phyloP scores from a whole-genome alignment of 1,140 invertebrate species.

The Gonioctena quinquepunctata region DNA sequence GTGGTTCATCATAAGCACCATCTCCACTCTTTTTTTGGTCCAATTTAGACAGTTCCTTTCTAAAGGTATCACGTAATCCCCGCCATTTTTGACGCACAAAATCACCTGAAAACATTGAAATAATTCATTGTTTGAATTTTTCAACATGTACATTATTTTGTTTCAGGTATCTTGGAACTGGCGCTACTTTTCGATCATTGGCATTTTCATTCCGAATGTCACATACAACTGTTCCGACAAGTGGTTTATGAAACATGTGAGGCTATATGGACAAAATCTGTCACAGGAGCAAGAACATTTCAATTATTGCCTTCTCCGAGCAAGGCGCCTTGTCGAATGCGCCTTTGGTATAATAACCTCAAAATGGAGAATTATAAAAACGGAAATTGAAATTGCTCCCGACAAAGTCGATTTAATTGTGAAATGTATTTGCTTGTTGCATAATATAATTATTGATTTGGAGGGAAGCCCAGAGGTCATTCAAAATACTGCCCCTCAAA shows the following conservation, averaged over 20 bases:
- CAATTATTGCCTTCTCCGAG: not conserved
- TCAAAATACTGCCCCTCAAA: not conserved
- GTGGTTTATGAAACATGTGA: slow-evolving; percentile 57
- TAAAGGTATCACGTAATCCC: no score
- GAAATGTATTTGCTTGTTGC: not conserved
- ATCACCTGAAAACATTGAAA: not conserved
- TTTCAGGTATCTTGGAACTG: not conserved
- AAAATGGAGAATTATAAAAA: slow-evolving; percentile 14
- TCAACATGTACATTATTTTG: not conserved
- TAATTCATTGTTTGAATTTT: not conserved
- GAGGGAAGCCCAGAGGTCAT: not conserved
- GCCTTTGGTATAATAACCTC: no score
- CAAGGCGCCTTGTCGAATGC: slow-evolving; percentile 38
- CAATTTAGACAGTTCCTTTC: no score
- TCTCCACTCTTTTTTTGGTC: not conserved
- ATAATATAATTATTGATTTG: not conserved
- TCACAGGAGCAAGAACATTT: slow-evolving; percentile 18
- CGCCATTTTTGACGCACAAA: no score
- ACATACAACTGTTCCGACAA: slow-evolving; percentile 45
- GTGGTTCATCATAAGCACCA: no score
- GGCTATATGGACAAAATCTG: slow-evolving; percentile 39
- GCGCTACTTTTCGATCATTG: not conserved
- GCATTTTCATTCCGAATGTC: not conserved
- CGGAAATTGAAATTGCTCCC: slow-evolving; percentile 2
- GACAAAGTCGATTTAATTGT: slow-evolving; percentile 7